Evolutionary conservation across 92 coral and sea anemone genomes (phyloP).

Genomic region (Porites cylindrica): DNA sequence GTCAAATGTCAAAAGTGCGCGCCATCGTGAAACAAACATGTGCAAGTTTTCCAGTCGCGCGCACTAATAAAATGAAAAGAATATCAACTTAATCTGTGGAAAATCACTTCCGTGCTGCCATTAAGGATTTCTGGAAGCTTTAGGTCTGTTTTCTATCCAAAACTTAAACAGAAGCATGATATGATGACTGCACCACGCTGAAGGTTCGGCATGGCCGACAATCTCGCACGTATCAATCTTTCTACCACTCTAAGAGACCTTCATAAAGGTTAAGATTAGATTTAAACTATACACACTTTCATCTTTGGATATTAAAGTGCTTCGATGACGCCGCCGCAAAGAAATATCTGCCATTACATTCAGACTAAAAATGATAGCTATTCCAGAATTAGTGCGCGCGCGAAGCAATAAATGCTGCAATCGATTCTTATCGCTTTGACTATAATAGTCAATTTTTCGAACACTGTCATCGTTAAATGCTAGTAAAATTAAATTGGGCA

Average conservation of each 20-base stretch:
- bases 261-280: too few relatives aligned
- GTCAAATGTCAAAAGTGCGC: slow-evolving; percentile 2
- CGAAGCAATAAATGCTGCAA: background rate
- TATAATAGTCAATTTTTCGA: background rate
- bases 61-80: background rate
- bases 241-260: background rate
- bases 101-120: background rate
- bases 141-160: too few relatives aligned
- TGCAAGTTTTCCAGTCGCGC: too few relatives aligned
- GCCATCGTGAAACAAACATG: background rate
- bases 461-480: background rate
- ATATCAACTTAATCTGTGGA: background rate
- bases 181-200: background rate
- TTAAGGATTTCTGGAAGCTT: too few relatives aligned
- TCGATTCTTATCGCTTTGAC: background rate
- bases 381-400: background rate
- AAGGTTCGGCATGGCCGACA: background rate
- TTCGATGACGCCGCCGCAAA: background rate
- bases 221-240: background rate
- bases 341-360: too few relatives aligned
- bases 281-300: background rate
- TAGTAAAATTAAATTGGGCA: background rate
- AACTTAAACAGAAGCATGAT: too few relatives aligned
- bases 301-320: background rate
- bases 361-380: background rate